phyloP scores from a whole-genome alignment of 1,140 invertebrate genomes.

The Globodera ellingtonae region DNA sequence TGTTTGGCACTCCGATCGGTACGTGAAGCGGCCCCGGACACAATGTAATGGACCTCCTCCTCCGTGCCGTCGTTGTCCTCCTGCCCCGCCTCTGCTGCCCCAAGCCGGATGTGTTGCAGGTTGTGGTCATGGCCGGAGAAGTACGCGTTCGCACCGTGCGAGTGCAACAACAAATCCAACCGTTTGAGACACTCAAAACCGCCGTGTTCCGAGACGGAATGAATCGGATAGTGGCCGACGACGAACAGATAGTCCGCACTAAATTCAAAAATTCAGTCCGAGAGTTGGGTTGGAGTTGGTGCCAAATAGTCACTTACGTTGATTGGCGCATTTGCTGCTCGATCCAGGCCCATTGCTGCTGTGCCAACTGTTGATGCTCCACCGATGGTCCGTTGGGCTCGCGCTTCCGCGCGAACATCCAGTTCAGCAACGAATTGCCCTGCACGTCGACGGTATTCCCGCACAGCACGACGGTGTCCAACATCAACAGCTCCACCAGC shows the following conservation, averaged over 20 bases:
- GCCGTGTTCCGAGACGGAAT: conserved; percentile 69
- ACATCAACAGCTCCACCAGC: conserved; percentile 44
- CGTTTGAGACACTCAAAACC: conserved; percentile 67
- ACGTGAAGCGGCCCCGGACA: conserved; percentile 59
- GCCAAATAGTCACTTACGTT: conserved; percentile 42
- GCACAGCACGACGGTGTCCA: conserved; percentile 56
- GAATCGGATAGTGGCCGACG: conserved; percentile 70
- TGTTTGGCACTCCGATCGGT: conserved; percentile 47
- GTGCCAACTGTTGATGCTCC: conserved; percentile 45
- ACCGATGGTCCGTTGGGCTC: conserved; percentile 44
- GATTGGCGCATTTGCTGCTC: conserved; percentile 62
- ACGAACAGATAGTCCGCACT: conserved; percentile 70
- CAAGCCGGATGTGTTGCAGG: conserved; percentile 46
- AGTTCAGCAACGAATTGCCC: conserved; percentile 42
- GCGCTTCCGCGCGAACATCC: conserved; percentile 42
- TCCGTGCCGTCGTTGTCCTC: conserved; percentile 27
- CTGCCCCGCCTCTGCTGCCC: conserved; percentile 15
- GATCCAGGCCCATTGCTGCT: conserved; percentile 68
- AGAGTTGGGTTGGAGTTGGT: not conserved
- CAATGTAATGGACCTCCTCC: conserved; percentile 51
- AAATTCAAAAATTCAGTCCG: conserved; percentile 25
- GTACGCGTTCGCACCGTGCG: conserved; percentile 68
- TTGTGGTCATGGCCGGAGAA: conserved; percentile 69
- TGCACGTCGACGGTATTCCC: conserved; percentile 55
- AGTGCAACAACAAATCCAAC: conserved; percentile 67